A percentile compares a stretch with the other conserved stretches of the same genome.
phyloP scores from a whole-genome alignment of 2,113 vertebrate species.

The Emydocephalus ijimae region DNA sequence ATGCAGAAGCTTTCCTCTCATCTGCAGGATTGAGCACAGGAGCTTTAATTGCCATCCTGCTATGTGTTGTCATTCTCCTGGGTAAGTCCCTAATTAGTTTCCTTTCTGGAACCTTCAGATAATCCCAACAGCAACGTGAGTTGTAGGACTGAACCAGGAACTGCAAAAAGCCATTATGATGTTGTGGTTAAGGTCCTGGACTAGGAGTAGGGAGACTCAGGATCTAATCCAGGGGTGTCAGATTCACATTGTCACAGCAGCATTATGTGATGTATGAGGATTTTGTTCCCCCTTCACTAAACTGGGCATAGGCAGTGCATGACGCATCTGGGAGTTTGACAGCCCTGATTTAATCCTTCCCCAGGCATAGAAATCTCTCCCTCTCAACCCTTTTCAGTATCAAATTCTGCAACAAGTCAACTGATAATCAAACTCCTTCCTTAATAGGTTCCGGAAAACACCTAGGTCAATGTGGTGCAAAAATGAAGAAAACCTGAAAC shows the following conservation, averaged over 20 bases:
- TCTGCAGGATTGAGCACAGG: slow-evolving; percentile 94
- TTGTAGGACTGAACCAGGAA: slow-evolving; percentile 1
- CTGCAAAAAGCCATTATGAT: not conserved
- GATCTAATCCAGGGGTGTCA: not conserved
- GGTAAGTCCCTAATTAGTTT: slow-evolving; percentile 69
- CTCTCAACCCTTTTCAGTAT: not conserved
- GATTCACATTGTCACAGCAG: too few species aligned
- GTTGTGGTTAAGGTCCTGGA: not conserved
- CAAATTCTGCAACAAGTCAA: not conserved
- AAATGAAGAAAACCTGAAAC: not conserved
- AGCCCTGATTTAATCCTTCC: not conserved
- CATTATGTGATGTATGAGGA: too few species aligned
- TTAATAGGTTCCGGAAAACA: not conserved
- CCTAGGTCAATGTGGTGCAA: not conserved
- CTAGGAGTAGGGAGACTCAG: not conserved
- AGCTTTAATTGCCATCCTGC: slow-evolving; percentile 93
- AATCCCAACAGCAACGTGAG: not conserved
- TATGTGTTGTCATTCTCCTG: slow-evolving; percentile 93
- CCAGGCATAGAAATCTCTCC: not conserved
- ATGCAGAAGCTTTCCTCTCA: slow-evolving; percentile 89
- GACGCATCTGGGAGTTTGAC: too few species aligned
- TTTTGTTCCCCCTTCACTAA: too few species aligned
- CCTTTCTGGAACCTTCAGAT: not conserved
- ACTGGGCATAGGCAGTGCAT: too few species aligned
- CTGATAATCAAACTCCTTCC: not conserved